Evolutionary conservation across 2,113 vertebrate genomes (phyloP).

Genomic region (Malurus cyaneus): DNA sequence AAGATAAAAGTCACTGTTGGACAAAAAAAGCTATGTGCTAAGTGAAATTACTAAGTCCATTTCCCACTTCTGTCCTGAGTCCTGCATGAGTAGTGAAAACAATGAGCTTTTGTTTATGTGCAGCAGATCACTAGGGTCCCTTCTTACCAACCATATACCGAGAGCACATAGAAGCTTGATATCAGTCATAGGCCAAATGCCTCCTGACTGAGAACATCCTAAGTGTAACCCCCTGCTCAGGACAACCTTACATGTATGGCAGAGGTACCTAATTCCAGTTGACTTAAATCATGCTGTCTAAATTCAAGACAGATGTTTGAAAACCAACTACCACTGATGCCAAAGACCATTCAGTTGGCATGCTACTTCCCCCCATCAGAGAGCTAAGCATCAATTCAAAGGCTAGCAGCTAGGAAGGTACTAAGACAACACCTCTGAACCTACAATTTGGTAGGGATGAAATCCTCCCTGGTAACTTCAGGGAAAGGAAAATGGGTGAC

Average conservation of each 20-base stretch:
- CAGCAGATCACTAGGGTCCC: not conserved
- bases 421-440: not conserved
- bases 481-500: not conserved
- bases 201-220: not conserved
- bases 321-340: not conserved
- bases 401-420: not conserved
- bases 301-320: not conserved
- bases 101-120: not conserved
- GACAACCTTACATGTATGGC: rapidly evolving
- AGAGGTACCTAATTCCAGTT: not conserved
- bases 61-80: not conserved
- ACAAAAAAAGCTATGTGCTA: not conserved
- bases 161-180: not conserved
- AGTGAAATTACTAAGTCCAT: not conserved
- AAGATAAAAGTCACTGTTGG: not conserved
- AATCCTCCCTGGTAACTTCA: not conserved
- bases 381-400: not conserved
- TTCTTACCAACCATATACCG: not conserved
- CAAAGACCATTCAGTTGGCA: not conserved
- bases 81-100: not conserved
- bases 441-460: not conserved
- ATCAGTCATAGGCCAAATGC: not conserved
- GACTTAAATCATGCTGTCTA: not conserved
- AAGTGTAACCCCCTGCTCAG: not conserved
- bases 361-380: not conserved